A percentile compares a stretch with the other conserved stretches of the same genome.
Conservation (phyloP, 1,140 invertebrate species). For the Ceratina japonica region DNA sequence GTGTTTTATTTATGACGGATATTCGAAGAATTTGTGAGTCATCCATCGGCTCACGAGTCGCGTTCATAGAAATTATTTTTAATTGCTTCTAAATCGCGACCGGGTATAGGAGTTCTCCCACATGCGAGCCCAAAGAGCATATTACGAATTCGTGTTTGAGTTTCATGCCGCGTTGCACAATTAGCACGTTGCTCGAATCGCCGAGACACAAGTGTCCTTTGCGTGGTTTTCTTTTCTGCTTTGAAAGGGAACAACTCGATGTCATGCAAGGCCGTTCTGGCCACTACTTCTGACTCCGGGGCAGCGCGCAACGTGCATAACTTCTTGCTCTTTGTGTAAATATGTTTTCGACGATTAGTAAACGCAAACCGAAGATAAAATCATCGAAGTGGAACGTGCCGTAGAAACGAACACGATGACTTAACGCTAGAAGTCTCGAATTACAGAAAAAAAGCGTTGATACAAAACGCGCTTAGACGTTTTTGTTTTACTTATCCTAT, state of each 20-base stretch:
- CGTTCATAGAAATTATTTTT: too few species aligned
- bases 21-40: too few species aligned
- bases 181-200: not conserved
- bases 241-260: not conserved
- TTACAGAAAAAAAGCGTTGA: too few species aligned
- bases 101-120: not conserved
- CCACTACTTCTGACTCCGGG: not conserved
- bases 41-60: too few species aligned
- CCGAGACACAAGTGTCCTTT: not conserved
- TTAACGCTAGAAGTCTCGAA: too few species aligned
- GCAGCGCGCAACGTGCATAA: not conserved
- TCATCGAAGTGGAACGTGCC: not conserved
- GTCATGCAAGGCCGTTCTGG: constrained; percentile 9
- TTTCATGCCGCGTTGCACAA: constrained; percentile 5
- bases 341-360: not conserved
- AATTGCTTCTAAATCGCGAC: too few species aligned
- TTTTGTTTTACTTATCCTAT: too few species aligned
- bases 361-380: not conserved
- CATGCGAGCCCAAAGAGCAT: not conserved
- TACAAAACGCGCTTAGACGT: too few species aligned
- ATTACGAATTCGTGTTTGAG: not conserved
- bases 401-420: too few species aligned
- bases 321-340: not conserved
- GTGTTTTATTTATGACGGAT: too few species aligned
- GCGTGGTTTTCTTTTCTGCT: constrained; percentile 3